Conservation (phyloP, 1,140 invertebrate species). For the Dendroctonus valens region DNA sequence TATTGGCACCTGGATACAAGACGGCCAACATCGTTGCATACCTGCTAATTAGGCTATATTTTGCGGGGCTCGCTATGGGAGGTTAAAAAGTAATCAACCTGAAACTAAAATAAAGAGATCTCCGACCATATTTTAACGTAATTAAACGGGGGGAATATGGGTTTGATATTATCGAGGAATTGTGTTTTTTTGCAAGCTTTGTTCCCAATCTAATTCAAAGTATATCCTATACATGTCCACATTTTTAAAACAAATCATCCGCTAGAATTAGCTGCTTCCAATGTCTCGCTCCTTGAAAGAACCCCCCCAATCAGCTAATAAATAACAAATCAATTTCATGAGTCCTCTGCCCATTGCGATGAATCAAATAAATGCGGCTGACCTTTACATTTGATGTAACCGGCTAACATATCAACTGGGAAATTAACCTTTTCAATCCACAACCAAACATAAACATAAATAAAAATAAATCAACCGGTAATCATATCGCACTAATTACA, state of each 20-base stretch:
- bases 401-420: constrained; percentile 2
- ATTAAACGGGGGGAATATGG: constrained; percentile 23
- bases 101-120: constrained; percentile 23
- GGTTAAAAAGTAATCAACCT: constrained; percentile 28
- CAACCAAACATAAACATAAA: neutral
- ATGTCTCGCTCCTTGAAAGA: no score
- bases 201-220: no score
- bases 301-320: no score
- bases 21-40: constrained; percentile 27
- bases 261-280: no score
- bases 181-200: neutral
- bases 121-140: constrained; percentile 20
- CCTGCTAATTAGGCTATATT: constrained; percentile 39
- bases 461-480: constrained; percentile 12
- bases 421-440: constrained; percentile 15
- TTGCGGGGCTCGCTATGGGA: constrained; percentile 25
- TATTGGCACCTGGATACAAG: constrained; percentile 30
- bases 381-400: constrained; percentile 7
- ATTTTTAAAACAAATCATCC: no score
- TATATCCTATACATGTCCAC: no score
- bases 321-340: no score
- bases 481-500: constrained; percentile 20
- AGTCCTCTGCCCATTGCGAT: neutral
- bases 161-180: constrained; percentile 8
- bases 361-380: constrained; percentile 9